Evolutionary conservation across 2,888 invertebrate genomes (phyloP), one percentile per base, ranked within the genome.

Genomic region (Drosophila histrio): DNA sequence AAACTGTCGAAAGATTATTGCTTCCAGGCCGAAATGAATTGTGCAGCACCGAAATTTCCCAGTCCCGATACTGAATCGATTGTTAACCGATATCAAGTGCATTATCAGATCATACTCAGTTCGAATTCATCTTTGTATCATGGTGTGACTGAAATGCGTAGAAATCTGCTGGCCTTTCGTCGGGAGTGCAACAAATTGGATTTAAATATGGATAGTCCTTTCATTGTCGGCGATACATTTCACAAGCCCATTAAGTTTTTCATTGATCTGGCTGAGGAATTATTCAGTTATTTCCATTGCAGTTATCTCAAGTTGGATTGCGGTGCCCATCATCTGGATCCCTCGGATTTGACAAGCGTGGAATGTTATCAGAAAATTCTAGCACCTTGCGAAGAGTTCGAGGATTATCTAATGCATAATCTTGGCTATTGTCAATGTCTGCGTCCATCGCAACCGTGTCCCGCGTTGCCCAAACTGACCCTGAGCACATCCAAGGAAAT

Each of bases 171-270:
- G 2, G 7, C 32, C 7, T 89, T 91, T 34, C 79, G 88, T 0
- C 44, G 64, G 0, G 61, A 78, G 15, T 79, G 68, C 28, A 11
- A 19, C 0, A 61, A 76, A 2, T 11, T 90, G 65, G 65, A 89
- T 19, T 50, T 75, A 50, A 49, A n/a, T 0, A 56, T 50, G 0
- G 47, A 81, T 22, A 78, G 72, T 6, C 52, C 79, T 0, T 77
- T 91, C 7, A 63, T 89, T 2, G 0, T 56, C 13, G 90, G 90
- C 17, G 90, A 91, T 32, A 57, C 77, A 0, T 89, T 82, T 11
- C 90, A 90, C 54, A 90, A 90, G 56, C 90, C 90, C 1, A 72
- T 90, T 13, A 32, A 66, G 22, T 90, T 78, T 43, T 90, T 83
- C 15, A 76, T 88, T 0, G 77, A 84, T 1, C 49, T 90, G 41